Evolutionary conservation across 2,797 vertebrate genomes (phyloP), one percentile per base, ranked within the genome.

Genomic region (Anableps anableps): DNA sequence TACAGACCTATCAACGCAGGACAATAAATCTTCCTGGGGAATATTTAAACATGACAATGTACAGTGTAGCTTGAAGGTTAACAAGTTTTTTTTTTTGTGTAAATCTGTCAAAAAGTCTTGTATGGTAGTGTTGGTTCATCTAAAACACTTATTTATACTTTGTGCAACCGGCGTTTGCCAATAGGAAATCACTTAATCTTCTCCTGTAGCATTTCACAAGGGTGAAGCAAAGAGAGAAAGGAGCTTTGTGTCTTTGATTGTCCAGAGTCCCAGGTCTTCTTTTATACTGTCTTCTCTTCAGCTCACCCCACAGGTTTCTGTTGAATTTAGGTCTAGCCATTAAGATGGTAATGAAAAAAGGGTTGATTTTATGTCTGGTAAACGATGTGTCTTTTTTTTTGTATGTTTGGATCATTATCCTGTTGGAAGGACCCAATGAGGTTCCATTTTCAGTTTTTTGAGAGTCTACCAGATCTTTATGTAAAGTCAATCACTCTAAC

Each of bases 21-120:
- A 93, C 92, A 90, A 94, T 94, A 95, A 93, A 94, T 95, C 94
- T 94, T 94, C 79, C 82, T 85, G 93, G 90, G 91, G 92, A 92
- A 91, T 92, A 93, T 95, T 94, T 93, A 92, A 93, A 86, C 87
- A 80, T 90, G 91, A 93, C 94, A 92, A 90, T 91, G 89, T 82
- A 90, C 85, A 85, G 83, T 83, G 87, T 85, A 91, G 89, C 87
- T 92, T 94, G 90, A 94, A 96, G 94, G 95, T 94, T 93, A 95
- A 94, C 89, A 80, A 85, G 84, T 83, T 86, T 91, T 91, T 85
- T 55, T 21, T 26, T 4, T 55, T 84, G 72, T 88, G 87, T 84
- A 78, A 80, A 92, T 94, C 85, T 91, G 90, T 91, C 88, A 92
- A 90, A 94, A 93, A 72, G 73, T 77, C 47, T 84, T 79, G 74